A percentile compares a stretch with the other conserved stretches of the same genome.
phyloP scores from a whole-genome alignment of 2,888 invertebrate genomes.

The Lottia gigantea region DNA sequence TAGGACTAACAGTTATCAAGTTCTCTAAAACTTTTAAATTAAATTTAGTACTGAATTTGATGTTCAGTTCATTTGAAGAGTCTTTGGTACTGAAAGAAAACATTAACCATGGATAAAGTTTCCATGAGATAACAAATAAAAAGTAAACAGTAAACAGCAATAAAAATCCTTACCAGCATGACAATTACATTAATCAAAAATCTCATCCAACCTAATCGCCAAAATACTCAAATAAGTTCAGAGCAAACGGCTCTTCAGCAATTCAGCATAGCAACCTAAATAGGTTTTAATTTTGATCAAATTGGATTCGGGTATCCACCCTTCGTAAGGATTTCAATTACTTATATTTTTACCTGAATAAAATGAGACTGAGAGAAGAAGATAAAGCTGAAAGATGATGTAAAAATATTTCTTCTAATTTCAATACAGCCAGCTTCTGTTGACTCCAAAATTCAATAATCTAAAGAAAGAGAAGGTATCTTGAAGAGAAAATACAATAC shows the following conservation, averaged over 20 bases:
- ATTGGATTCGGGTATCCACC: too few species aligned
- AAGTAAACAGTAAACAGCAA: too few species aligned
- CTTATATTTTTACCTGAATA: conserved; percentile 45
- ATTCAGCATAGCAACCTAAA: too few species aligned
- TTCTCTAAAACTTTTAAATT: conserved; percentile 33
- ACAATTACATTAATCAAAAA: too few species aligned
- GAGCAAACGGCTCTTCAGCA: too few species aligned
- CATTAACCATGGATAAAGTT: too few species aligned
- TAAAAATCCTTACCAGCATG: too few species aligned
- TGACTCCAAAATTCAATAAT: conserved; percentile 49
- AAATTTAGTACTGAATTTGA: conserved; percentile 39
- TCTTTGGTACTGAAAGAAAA: neutral
- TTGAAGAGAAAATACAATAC: too few species aligned
- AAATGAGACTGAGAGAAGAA: conserved; percentile 39
- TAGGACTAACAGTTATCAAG: conserved; percentile 31
- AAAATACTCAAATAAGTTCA: too few species aligned
- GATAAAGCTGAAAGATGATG: conserved; percentile 36
- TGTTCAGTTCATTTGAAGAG: conserved; percentile 12
- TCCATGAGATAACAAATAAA: too few species aligned
- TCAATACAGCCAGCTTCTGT: conserved; percentile 31
- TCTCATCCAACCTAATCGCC: too few species aligned
- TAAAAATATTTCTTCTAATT: conserved; percentile 40
- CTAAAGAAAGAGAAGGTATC: conserved; percentile 33
- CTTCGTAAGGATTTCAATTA: neutral
- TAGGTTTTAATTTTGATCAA: too few species aligned